phyloP scores from a whole-genome alignment of 2,888 invertebrate genomes.

The Polydesmus complanatus region DNA sequence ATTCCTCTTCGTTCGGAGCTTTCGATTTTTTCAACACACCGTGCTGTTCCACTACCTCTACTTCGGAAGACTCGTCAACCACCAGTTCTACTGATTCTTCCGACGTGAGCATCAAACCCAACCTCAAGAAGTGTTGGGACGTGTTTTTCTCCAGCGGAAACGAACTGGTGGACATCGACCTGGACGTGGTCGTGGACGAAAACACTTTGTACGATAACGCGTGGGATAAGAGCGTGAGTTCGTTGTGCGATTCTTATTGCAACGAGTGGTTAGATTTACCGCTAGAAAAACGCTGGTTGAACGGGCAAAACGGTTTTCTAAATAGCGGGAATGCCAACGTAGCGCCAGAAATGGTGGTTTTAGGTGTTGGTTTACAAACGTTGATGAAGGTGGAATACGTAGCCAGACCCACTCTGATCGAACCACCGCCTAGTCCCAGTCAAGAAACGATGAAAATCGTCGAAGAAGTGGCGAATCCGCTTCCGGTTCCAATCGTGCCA shows the following conservation, averaged over 20 bases:
- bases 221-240: not conserved
- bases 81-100: not conserved
- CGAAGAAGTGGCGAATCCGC: not conserved
- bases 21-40: not conserved
- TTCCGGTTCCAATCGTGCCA: not conserved
- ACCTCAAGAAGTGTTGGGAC: not conserved
- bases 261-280: slow-evolving; percentile 4
- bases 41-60: not conserved
- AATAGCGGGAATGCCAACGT: not conserved
- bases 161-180: not conserved
- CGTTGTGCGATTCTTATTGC: slow-evolving; percentile 6
- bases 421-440: not conserved
- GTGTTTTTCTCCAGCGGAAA: not conserved
- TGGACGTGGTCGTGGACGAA: slow-evolving; percentile 2
- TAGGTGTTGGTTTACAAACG: slow-evolving; percentile 10
- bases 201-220: slow-evolving; percentile 4
- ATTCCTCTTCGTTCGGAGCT: not conserved
- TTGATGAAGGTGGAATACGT: slow-evolving; percentile 2
- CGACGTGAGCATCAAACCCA: not conserved
- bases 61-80: not conserved
- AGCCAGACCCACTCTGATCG: not conserved
- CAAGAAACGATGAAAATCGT: not conserved
- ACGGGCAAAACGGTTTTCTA: not conserved
- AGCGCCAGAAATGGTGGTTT: slow-evolving; percentile 7
- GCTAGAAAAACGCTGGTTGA: not conserved